A percentile compares a stretch with the other conserved stretches of the same genome.
These are phyloP conservation scores for Listronotus oregonensis DNA, from an alignment of 1,140 invertebrate species.

Conservation along the genomic window DNA sequence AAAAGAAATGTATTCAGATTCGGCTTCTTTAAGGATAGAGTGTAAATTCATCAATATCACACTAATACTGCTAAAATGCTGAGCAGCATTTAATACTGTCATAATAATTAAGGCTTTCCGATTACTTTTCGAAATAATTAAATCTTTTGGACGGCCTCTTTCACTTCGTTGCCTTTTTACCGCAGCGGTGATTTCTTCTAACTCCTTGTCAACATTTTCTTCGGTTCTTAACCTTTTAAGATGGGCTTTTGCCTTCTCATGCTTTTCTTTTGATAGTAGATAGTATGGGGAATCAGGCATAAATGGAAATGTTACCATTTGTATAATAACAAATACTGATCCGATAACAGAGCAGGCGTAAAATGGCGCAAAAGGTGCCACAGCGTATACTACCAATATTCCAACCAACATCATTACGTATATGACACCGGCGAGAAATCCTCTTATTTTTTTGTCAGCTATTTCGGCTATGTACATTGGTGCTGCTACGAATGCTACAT, in stretches of 20 bases:
- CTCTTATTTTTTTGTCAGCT: constrained; percentile 50
- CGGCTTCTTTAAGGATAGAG: constrained; percentile 55
- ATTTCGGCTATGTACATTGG: constrained; percentile 54
- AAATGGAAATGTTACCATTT: constrained; percentile 46
- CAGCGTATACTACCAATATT: constrained; percentile 44
- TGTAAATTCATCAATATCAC: constrained; percentile 65
- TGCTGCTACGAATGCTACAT: constrained; percentile 50
- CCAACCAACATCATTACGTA: constrained; percentile 50
- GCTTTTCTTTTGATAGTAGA: constrained; percentile 48
- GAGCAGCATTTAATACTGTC: constrained; percentile 61
- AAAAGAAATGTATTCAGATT: constrained; percentile 44
- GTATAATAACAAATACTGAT: constrained; percentile 38
- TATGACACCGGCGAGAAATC: constrained; percentile 46
- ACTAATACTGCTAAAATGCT: constrained; percentile 60
- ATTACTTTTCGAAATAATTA: constrained; percentile 44
- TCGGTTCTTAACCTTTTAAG: constrained; percentile 60
- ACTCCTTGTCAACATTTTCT: constrained; percentile 56
- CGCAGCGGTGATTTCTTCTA: constrained; percentile 55
- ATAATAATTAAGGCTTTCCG: constrained; percentile 48
- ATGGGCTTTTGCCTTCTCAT: constrained; percentile 58
- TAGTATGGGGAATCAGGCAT: constrained; percentile 51
- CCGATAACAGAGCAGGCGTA: constrained; percentile 45
- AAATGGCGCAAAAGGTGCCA: constrained; percentile 46
- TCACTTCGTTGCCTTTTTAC: constrained; percentile 47
- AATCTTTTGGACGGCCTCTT: constrained; percentile 46